Percentiles rank a stretch among this genome's conserved stretches.
phyloP scores from a whole-genome alignment of 2,888 invertebrate genomes.

The Tanytarsus gracilentus region DNA sequence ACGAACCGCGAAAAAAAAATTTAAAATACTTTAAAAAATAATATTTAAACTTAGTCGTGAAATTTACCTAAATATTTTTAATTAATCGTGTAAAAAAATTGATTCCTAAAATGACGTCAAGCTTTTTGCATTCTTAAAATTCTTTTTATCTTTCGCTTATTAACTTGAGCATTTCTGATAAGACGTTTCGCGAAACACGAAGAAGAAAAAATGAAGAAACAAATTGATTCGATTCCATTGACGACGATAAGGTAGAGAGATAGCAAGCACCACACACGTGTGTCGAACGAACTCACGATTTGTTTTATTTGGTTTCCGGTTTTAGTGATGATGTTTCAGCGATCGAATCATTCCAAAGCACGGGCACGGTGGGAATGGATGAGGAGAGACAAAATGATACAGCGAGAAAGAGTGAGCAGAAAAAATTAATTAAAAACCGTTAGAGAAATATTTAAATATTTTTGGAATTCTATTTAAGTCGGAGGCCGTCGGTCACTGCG shows the following conservation, averaged over 20 bases:
- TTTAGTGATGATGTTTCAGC: conserved; percentile 24
- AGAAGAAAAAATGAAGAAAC: conserved; percentile 17
- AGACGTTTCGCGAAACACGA: too few relatives aligned
- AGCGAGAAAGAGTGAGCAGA: conserved; percentile 9
- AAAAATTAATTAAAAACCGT: not conserved
- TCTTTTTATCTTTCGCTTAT: too few relatives aligned
- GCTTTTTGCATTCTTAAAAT: too few relatives aligned
- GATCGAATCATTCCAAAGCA: conserved; percentile 17
- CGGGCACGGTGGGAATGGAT: not conserved
- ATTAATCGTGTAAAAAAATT: too few relatives aligned
- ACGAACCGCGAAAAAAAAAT: too few relatives aligned
- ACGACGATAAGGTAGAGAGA: conserved; percentile 22
- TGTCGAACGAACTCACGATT: not conserved
- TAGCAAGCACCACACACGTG: not conserved
- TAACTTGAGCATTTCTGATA: too few relatives aligned
- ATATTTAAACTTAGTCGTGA: too few relatives aligned
- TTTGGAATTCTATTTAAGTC: not conserved
- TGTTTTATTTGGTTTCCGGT: conserved; percentile 16
- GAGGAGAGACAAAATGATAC: not conserved
- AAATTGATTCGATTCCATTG: conserved; percentile 24
- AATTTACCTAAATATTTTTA: too few relatives aligned
- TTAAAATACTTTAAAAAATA: too few relatives aligned
- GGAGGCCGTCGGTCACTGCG: conserved; percentile 25
- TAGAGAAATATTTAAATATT: not conserved
- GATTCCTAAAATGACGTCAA: too few relatives aligned